These are phyloP conservation scores for Pomacea maculata DNA, from an alignment of 1,140 invertebrate species.

Conservation along the genomic window DNA sequence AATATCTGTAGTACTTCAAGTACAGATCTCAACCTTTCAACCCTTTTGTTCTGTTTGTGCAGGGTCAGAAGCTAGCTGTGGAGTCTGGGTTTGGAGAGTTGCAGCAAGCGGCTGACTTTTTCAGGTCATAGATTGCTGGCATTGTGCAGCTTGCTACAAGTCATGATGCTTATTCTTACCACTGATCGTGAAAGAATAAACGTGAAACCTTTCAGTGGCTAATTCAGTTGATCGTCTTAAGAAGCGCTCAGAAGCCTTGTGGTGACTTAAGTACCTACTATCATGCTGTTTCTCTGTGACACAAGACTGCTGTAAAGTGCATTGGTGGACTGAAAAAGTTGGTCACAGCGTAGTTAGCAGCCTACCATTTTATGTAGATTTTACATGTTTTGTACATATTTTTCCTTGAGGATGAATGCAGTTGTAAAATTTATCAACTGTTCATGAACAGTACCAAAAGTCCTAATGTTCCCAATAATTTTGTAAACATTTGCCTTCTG, in stretches of 20 bases:
- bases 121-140: conserved; percentile 1
- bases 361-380: too few relatives aligned
- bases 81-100: conserved; percentile 38
- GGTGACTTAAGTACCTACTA: too few relatives aligned
- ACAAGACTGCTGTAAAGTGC: too few relatives aligned
- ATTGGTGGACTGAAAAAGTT: too few relatives aligned
- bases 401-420: too few relatives aligned
- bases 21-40: background rate
- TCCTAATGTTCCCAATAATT: too few relatives aligned
- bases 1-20: background rate
- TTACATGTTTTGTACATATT: too few relatives aligned
- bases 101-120: conserved; percentile 34
- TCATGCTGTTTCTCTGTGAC: too few relatives aligned
- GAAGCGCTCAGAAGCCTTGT: background rate
- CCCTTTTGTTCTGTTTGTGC: background rate
- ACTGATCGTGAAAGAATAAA: background rate
- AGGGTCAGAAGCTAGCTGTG: conserved; percentile 34
- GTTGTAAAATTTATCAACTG: too few relatives aligned
- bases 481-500: too few relatives aligned
- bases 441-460: too few relatives aligned
- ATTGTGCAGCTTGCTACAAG: background rate
- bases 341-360: too few relatives aligned
- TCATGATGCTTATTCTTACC: background rate
- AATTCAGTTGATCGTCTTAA: background rate
- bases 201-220: background rate